phyloP scores from a whole-genome alignment of 2,113 vertebrate species.

The Oenanthe oenanthe region DNA sequence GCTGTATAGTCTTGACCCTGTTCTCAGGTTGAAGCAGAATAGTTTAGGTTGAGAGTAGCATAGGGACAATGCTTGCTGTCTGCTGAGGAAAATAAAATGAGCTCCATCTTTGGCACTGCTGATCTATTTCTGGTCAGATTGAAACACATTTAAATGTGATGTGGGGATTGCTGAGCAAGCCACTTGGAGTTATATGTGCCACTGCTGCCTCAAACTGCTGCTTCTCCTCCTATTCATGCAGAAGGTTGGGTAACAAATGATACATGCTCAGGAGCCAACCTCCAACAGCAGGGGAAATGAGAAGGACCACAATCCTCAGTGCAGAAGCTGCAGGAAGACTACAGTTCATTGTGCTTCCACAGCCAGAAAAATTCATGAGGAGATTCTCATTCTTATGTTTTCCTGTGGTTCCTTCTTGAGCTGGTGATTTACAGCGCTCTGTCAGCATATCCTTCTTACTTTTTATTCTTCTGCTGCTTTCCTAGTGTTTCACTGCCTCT shows the following conservation, averaged over 20 bases:
- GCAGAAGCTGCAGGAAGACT: conserved; percentile 1
- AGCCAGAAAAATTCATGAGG: neutral
- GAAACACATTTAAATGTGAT: neutral
- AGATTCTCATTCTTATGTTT: neutral
- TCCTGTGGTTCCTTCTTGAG: neutral
- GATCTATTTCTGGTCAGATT: conserved; percentile 21
- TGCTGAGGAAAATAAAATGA: neutral
- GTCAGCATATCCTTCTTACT: neutral
- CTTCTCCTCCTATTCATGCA: neutral
- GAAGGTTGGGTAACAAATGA: conserved; percentile 4
- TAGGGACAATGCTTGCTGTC: neutral
- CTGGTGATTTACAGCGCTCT: neutral
- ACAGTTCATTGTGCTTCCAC: neutral
- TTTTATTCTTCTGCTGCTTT: neutral
- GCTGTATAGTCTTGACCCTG: neutral
- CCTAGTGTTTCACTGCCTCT: neutral
- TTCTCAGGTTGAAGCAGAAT: neutral
- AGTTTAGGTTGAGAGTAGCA: neutral
- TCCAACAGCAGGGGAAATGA: neutral
- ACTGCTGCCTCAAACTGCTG: neutral
- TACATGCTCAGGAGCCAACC: neutral
- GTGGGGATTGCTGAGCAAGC: conserved; percentile 12
- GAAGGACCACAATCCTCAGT: neutral
- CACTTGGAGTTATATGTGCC: neutral
- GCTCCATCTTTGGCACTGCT: neutral